Base-by-base conservation (phyloP, 2,888 invertebrate genomes). In the Sussaba pulchella region DNA sequence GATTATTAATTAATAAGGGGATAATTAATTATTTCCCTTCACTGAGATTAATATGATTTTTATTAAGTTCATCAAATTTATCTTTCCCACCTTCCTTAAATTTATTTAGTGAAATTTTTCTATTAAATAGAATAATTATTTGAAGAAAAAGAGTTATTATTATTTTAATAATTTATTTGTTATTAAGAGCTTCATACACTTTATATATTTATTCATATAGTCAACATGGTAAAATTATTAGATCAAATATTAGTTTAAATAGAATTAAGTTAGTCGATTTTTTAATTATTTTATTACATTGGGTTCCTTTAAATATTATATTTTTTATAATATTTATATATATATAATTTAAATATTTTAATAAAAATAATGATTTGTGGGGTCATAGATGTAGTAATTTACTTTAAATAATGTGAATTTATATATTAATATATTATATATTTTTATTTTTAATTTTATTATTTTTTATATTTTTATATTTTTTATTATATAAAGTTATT, bases 361-460 rank as follows among this genome's bases (percentile, higher is more conserved):
- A n/a, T 93, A 84, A 94, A 94, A 95, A 95, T 94, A 92, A 94
- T 94, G 94, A 94, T 94, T 95, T 95, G 94, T 95, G 95, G 93
- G 87, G 78, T 94, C 93, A 94, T 93, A 92, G 92, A 92, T 64
- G 61, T 92, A 88, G 87, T 91, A 88, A 92, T 92, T 45, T 91
- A 91, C 92, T 90, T 93, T 92, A 84, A 92, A 93, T 93, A 86
- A 87, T 92, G 36, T 36, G 12, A 19, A 52, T 52, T 54, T 31
- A 73, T 92, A 87, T 87, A 91, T 88, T 92, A 92, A 70, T 91
- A 92, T 92, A 93, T 93, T 93, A 93, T 93, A 84, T 90, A 91
- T 90, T 86, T 92, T 91, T 89, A 84, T 91, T 83, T 72, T 83
- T 89, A 43, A 80, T 94, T 83, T 92, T 92, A 93, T 93, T 93